Conservation (phyloP, 2,113 vertebrate genomes). For the Phocoena phocoena region DNA sequence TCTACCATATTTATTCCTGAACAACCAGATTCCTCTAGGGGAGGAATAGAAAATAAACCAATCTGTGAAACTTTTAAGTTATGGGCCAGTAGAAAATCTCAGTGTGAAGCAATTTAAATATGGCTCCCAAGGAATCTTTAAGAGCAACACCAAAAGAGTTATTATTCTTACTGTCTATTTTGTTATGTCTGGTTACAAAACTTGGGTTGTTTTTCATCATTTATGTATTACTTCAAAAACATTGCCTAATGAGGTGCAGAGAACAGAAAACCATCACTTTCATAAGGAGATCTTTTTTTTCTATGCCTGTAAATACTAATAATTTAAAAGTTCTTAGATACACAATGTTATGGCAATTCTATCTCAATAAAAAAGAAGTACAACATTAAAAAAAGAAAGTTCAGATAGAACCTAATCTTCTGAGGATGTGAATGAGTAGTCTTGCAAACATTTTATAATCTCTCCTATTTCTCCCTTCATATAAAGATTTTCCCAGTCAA, state of each 20-base stretch:
- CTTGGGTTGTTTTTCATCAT: neutral
- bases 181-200: conserved; percentile 22
- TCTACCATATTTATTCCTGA: conserved; percentile 20
- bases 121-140: conserved; percentile 6
- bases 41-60: conserved; percentile 32
- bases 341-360: neutral
- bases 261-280: neutral
- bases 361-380: neutral
- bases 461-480: neutral
- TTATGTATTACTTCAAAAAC: conserved; percentile 10
- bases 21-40: conserved; percentile 19
- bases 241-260: neutral
- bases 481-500: neutral
- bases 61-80: conserved; percentile 42
- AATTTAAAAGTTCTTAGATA: neutral
- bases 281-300: neutral
- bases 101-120: conserved; percentile 36
- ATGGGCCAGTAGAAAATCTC: conserved; percentile 2
- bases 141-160: neutral
- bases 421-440: neutral
- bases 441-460: neutral
- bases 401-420: neutral
- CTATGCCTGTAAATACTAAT: neutral
- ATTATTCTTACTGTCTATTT: conserved; percentile 18
- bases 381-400: neutral